Evolutionary conservation across 2,797 vertebrate genomes (phyloP).

Genomic region (Ispidina lecontei): DNA sequence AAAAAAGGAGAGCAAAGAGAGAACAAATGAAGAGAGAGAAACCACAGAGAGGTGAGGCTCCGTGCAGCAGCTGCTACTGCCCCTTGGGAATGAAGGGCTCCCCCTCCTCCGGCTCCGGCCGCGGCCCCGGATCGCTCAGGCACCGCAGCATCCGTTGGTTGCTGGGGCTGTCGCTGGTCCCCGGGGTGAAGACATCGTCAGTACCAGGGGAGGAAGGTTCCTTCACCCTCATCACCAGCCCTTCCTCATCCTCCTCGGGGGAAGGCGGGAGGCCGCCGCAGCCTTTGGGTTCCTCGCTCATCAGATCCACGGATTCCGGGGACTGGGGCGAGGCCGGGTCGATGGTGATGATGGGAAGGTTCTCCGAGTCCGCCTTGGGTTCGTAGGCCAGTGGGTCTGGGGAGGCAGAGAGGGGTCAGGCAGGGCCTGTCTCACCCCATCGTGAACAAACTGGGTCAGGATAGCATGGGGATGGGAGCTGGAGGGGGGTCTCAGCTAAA

Average conservation of each 20-base stretch:
- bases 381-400: conserved; percentile 90
- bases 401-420: background rate
- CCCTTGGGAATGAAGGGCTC: conserved; percentile 88
- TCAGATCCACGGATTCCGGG: conserved; percentile 85
- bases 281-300: conserved; percentile 82
- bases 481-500: background rate
- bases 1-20: conserved; percentile 17
- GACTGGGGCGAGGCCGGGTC: conserved; percentile 94
- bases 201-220: conserved; percentile 71
- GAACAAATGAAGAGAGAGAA: conserved; percentile 16
- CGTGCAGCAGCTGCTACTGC: conserved; percentile 42
- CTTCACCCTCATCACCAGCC: conserved; percentile 84
- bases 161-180: conserved; percentile 68
- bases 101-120: conserved; percentile 86
- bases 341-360: conserved; percentile 90
- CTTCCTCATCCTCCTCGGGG: conserved; percentile 77
- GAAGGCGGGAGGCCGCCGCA: conserved; percentile 57
- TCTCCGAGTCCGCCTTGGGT: conserved; percentile 73
- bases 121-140: conserved; percentile 94
- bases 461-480: background rate
- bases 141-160: conserved; percentile 89
- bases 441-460: background rate
- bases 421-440: rapidly evolving
- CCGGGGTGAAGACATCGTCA: conserved; percentile 78
- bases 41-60: background rate